Percentiles rank a stretch among this genome's conserved stretches.
Evolutionary conservation across 2,113 vertebrate species (phyloP).

Genomic region (Rhipidura dahli): DNA sequence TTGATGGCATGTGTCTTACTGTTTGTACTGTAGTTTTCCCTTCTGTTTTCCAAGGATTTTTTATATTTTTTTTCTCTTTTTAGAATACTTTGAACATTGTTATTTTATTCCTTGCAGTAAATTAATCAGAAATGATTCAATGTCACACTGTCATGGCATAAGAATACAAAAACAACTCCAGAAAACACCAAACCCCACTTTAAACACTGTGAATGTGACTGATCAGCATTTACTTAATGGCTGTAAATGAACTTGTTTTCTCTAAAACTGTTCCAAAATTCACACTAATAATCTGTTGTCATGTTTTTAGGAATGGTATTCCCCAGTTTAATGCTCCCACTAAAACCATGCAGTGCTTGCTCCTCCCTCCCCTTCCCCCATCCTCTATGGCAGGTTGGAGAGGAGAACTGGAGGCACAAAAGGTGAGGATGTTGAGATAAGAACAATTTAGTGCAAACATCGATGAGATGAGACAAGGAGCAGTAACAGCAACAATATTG

Average conservation of each 20-base stretch:
- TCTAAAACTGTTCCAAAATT: background rate
- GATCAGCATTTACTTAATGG: background rate
- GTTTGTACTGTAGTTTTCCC: constrained; percentile 4
- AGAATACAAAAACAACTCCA: background rate
- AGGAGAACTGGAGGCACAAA: background rate
- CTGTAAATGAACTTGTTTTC: background rate
- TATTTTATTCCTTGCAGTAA: background rate
- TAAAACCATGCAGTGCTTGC: background rate
- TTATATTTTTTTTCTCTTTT: background rate
- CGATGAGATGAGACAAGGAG: background rate
- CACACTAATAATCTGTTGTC: background rate
- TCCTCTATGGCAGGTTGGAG: background rate
- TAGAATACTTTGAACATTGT: background rate
- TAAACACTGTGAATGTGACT: background rate
- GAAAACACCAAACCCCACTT: background rate
- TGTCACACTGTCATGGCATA: background rate
- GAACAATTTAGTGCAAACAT: background rate
- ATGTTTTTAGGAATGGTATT: background rate
- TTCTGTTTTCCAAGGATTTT: background rate
- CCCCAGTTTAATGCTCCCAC: background rate
- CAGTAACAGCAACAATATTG: background rate
- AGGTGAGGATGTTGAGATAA: background rate
- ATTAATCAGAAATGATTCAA: constrained; percentile 2
- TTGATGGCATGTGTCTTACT: background rate
- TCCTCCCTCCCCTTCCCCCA: background rate